Base-by-base conservation (phyloP, 2,113 vertebrate genomes). In the Chelonoidis abingdonii region DNA sequence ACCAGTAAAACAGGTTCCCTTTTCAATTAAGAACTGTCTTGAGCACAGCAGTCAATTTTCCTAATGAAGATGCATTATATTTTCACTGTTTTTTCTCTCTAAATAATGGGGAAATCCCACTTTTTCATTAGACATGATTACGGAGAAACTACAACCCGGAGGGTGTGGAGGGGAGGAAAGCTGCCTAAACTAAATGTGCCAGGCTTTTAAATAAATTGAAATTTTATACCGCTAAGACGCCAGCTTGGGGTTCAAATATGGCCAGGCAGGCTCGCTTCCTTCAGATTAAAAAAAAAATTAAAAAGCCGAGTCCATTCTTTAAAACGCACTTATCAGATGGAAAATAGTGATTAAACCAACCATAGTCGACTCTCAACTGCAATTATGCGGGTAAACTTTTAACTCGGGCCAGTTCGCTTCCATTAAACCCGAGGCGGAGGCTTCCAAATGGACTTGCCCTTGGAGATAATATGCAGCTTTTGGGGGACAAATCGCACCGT, bases 1-100 rank as follows among this genome's bases (percentile, higher is more conserved):
- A 96, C 98, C 97, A 98, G 98, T 98, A 98, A 98, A 98, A 98
- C 97, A 98, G 98, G 98, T 98, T 98, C 98, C 97, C 98, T 98
- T 98, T 98, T 98, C 98, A 99, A 98, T 98, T 99, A 98, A 98
- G 98, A 97, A 98, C 97, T 97, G 97, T 97, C 96, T 97, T 95
- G 98, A 98, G 97, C 97, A 92, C 98, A 98, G 97, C 98, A 98
- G 97, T 98, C 98, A 98, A 98, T 98, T 98, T 98, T 98, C 98
- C 97, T 98, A 98, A 98, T 98, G 97, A 98, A 98, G 98, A 98
- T 98, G 97, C 98, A 97, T 97, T 97, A 95, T 97, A 98, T 98
- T 98, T 96, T 98, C 96, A 95, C 95, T 96, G 87, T 88, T 84
- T 84, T 87, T 81, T 41, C 78, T 81, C 76, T 91, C 87, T n/a